Conservation (phyloP, 2,888 invertebrate genomes). For the Opisthograptis luteolata region DNA sequence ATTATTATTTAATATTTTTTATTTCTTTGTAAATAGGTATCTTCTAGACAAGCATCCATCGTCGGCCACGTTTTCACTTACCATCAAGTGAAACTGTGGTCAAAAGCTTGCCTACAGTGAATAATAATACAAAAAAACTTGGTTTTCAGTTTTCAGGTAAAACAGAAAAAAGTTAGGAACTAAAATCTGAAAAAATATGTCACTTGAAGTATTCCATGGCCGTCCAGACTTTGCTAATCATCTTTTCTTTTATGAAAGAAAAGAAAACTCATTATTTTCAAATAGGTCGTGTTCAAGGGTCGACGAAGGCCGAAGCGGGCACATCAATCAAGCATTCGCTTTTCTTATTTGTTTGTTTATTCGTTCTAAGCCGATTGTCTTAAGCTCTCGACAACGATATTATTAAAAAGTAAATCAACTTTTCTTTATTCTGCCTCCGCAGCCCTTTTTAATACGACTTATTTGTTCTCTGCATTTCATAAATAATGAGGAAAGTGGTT, state of each 20-base stretch:
- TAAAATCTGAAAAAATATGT: no score
- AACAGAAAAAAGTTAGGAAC: no score
- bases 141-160: no score
- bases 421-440: conserved; percentile 11
- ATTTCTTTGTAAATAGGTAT: no score
- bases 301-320: conserved; percentile 19
- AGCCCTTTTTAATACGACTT: conserved; percentile 24
- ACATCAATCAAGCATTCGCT: conserved; percentile 32
- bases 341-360: conserved; percentile 32
- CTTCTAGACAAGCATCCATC: no score
- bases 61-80: no score
- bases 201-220: conserved; percentile 4
- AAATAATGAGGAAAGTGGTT: conserved; percentile 11
- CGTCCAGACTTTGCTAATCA: conserved; percentile 28
- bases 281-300: conserved; percentile 34
- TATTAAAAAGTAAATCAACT: conserved; percentile 35
- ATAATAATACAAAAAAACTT: no score
- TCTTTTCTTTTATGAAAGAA: conserved; percentile 30
- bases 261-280: conserved; percentile 37
- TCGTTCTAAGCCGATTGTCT: conserved; percentile 35
- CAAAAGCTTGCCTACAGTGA: no score
- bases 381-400: conserved; percentile 22
- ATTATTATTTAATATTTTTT: no score
- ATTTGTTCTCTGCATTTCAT: conserved; percentile 17
- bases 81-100: no score